Evolutionary conservation across 2,888 invertebrate genomes (phyloP), one percentile per base, ranked within the genome.

Genomic region (Iselma pallidipennis): DNA sequence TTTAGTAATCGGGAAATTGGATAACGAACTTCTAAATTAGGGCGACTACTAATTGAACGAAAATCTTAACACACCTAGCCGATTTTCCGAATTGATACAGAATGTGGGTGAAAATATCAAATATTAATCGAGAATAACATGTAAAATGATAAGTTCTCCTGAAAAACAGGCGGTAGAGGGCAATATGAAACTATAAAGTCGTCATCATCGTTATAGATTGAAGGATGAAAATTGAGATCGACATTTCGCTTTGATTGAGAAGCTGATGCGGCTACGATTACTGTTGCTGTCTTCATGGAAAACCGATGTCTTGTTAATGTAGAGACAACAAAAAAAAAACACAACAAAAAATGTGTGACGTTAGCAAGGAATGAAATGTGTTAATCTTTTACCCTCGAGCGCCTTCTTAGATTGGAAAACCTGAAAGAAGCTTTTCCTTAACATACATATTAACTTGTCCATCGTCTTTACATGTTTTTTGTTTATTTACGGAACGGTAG

Each of bases 361-460:
- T 65, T 64, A 65, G 33, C 52, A 55, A 55, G 56, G 62, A 62
- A 61, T 58, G 65, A 56, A 63, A 68, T 60, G 58, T 58, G 66
- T 66, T 63, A 60, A 63, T 63, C 63, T 63, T 57, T 60, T 55
- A 60, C 55, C 58, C 62, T 62, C 56, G 57, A 52, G 50, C 59
- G 60, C 48, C 59, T 62, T 56, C 33, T 33, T 51, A 59, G 57
- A 62, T 65, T 62, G 59, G 57, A 60, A 14, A 16, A 37, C 16
- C 14, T 16, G 42, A n/a, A 37, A 37, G n/a, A n/a, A n/a, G 42
- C n/a, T n/a, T n/a, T n/a, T n/a, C n/a, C n/a, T n/a, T n/a, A n/a
- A n/a, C n/a, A n/a, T n/a, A 25, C 10, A 50, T 14, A 50, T 50
- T 21, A 50, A 50, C 25, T 21, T 21, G 16, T 28, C 25, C 16